Evolutionary conservation across 2,113 vertebrate species (phyloP), one percentile per base, ranked within the genome.

Genomic region (Esox niger): DNA sequence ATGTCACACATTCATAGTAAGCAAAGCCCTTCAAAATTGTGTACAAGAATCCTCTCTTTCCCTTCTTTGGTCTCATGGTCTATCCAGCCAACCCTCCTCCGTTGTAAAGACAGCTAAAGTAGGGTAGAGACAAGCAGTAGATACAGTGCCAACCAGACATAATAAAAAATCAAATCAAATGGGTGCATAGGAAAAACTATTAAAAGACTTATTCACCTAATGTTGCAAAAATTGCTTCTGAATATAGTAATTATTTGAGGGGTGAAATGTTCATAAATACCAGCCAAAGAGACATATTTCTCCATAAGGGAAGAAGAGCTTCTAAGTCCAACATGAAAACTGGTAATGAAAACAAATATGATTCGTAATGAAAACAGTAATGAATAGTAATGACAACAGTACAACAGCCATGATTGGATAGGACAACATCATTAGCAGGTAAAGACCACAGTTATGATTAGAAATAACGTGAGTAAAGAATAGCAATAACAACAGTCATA

Each of bases 61-160:
- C n/a, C n/a, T n/a, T n/a, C n/a, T n/a, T n/a, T n/a, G n/a, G n/a
- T n/a, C n/a, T n/a, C n/a, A n/a, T n/a, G n/a, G n/a, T n/a, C n/a
- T n/a, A n/a, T n/a, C n/a, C n/a, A n/a, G n/a, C n/a, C n/a, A n/a
- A n/a, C n/a, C n/a, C n/a, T n/a, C n/a, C n/a, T n/a, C n/a, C n/a
- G n/a, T n/a, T n/a, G n/a, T n/a, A n/a, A n/a, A n/a, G n/a, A n/a
- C n/a, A n/a, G n/a, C n/a, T n/a, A n/a, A n/a, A n/a, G n/a, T n/a
- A n/a, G n/a, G 54, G 59, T 66, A 66, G 63, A 60, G 70, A 66
- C 23, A 8, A 64, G 54, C 67, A 68, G 1, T 52, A 68, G 68
- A 74, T 79, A 62, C 23, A 64, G 77, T 88, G 83, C 87, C 86
- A 88, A 77, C 68, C 82, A 88, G 88, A 88, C 87, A 82, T 86